phyloP scores from a whole-genome alignment of 2,113 vertebrate species.

The Garra rufa region DNA sequence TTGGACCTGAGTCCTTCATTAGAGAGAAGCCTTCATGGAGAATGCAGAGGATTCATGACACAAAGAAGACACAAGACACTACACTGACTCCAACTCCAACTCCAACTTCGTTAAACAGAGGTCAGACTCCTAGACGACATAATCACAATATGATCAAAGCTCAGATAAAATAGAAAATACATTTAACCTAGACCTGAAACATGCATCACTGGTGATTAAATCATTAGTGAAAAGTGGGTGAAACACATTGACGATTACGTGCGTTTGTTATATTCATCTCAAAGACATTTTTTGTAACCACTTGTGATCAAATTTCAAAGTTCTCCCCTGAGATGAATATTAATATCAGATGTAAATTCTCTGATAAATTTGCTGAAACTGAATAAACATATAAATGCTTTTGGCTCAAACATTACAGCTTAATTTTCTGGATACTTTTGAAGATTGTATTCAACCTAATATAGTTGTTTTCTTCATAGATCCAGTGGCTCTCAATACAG shows the following conservation, averaged over 20 bases:
- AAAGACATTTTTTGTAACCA: not conserved
- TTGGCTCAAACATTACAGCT: not conserved
- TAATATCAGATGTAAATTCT: not conserved
- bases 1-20: conserved; percentile 63
- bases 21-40: conserved; percentile 26
- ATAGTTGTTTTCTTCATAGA: conserved; percentile 52
- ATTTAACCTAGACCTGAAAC: not conserved
- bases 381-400: not conserved
- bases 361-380: not conserved
- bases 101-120: conserved; percentile 30
- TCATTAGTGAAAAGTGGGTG: not conserved
- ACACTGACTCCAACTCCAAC: conserved; percentile 13
- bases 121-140: conserved; percentile 2
- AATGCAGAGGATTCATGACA: conserved; percentile 6
- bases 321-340: not conserved
- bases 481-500: conserved; percentile 64
- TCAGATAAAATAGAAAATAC: not conserved
- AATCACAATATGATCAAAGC: not conserved
- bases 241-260: not conserved
- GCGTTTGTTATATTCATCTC: not conserved
- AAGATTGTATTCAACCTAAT: not conserved
- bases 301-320: not conserved
- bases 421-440: not conserved
- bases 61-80: not conserved
- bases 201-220: not conserved